phyloP scores from a whole-genome alignment of 2,888 invertebrate genomes.

The Acrobasis repandana region DNA sequence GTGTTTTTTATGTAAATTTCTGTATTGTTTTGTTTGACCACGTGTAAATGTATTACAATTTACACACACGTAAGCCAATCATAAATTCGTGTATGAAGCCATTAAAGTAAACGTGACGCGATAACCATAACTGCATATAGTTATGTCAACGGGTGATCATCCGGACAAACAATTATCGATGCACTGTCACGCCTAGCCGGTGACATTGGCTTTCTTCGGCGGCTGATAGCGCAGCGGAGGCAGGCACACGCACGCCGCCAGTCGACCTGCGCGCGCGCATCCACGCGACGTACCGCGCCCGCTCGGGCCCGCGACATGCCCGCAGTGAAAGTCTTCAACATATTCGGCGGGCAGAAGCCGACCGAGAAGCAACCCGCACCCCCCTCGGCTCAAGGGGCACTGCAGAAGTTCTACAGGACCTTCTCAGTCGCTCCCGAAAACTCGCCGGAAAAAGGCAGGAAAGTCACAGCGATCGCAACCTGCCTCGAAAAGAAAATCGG shows the following conservation, averaged over 20 bases:
- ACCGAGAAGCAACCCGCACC: conserved; percentile 69
- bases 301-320: conserved; percentile 78
- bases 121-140: conserved; percentile 18
- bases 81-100: background rate
- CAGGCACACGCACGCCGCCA: conserved; percentile 72
- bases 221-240: conserved; percentile 43
- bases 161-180: conserved; percentile 42
- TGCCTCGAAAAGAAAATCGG: conserved; percentile 73
- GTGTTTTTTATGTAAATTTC: background rate
- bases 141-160: conserved; percentile 35
- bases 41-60: no score
- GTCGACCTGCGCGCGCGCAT: conserved; percentile 77
- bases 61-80: background rate
- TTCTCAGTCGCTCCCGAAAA: conserved; percentile 73
- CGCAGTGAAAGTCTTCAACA: conserved; percentile 82
- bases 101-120: background rate
- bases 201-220: conserved; percentile 80
- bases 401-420: conserved; percentile 80
- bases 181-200: conserved; percentile 59
- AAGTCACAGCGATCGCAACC: conserved; percentile 77
- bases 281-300: conserved; percentile 67
- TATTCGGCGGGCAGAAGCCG: conserved; percentile 81
- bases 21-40: background rate
- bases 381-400: conserved; percentile 62
- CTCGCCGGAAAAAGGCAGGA: conserved; percentile 68